phyloP scores from a whole-genome alignment of 2,113 vertebrate species.

The Trogon melanurus region DNA sequence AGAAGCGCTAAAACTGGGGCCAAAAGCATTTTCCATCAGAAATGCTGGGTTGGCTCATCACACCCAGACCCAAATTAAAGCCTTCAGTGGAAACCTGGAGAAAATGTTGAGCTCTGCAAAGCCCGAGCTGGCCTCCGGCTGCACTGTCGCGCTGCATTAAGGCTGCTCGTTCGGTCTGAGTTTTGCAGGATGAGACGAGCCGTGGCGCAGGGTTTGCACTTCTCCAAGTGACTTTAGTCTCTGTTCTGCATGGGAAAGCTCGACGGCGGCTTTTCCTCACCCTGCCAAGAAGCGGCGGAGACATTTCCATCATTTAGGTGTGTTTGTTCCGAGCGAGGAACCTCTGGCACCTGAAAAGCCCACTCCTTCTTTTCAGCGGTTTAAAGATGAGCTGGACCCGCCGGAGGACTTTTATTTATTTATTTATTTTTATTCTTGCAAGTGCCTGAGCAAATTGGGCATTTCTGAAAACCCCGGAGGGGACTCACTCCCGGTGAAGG shows the following conservation, averaged over 20 bases:
- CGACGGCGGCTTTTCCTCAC: neutral
- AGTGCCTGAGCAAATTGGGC: neutral
- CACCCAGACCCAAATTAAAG: neutral
- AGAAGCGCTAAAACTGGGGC: neutral
- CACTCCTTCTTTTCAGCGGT: rapidly evolving
- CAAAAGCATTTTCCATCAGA: neutral
- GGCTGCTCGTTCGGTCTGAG: neutral
- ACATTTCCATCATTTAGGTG: neutral
- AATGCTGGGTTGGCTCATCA: rapidly evolving
- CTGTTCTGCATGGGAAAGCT: neutral
- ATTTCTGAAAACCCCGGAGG: neutral
- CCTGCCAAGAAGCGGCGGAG: neutral
- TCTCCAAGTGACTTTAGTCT: too few species aligned
- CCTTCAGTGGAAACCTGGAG: neutral
- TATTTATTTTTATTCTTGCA: too few species aligned
- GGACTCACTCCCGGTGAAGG: neutral
- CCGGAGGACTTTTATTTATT: neutral
- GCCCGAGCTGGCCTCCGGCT: neutral
- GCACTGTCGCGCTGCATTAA: neutral
- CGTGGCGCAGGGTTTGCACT: neutral
- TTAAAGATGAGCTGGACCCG: neutral
- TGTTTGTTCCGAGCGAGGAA: neutral
- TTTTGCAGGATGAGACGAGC: neutral
- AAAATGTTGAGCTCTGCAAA: neutral
- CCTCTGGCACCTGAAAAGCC: neutral